Conservation (phyloP, 2,888 invertebrate species). For the Chloromyia formosa region DNA sequence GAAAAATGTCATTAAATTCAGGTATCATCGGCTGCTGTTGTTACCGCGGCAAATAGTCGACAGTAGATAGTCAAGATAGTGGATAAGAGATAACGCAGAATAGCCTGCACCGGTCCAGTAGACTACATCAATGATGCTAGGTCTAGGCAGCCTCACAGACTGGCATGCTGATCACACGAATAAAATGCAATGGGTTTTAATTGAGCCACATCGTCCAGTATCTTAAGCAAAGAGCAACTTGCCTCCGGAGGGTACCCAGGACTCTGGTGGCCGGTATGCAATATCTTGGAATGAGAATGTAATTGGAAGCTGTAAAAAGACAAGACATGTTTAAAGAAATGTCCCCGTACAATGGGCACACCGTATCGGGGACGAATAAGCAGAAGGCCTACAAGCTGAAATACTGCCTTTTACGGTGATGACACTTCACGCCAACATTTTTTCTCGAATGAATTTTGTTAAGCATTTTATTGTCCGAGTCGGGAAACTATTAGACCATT, state of each 20-base stretch:
- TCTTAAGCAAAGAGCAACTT: neutral
- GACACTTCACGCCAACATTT: neutral
- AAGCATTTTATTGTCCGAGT: constrained; percentile 15
- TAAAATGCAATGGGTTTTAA: constrained; percentile 16
- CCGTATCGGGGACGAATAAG: neutral
- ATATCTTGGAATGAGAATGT: constrained; percentile 4
- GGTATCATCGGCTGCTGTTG: neutral
- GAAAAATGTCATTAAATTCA: constrained; percentile 6
- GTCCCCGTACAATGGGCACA: neutral
- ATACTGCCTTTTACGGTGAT: neutral
- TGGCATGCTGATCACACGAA: constrained; percentile 17
- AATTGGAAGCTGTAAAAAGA: constrained; percentile 22
- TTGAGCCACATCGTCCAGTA: neutral
- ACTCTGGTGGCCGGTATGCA: neutral
- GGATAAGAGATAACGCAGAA: too few species aligned
- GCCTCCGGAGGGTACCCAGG: neutral
- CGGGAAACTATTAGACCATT: neutral
- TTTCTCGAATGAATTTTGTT: constrained; percentile 3
- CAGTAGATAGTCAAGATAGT: too few species aligned
- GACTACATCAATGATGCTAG: too few species aligned
- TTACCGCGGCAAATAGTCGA: too few species aligned
- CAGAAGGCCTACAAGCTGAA: neutral
- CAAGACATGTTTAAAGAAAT: neutral
- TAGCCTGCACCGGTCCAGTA: too few species aligned
- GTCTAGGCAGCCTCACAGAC: too few species aligned